These are phyloP conservation scores for Prochilodus magdalenae DNA, from an alignment of 2,113 vertebrate genomes.

Conservation along the genomic window DNA sequence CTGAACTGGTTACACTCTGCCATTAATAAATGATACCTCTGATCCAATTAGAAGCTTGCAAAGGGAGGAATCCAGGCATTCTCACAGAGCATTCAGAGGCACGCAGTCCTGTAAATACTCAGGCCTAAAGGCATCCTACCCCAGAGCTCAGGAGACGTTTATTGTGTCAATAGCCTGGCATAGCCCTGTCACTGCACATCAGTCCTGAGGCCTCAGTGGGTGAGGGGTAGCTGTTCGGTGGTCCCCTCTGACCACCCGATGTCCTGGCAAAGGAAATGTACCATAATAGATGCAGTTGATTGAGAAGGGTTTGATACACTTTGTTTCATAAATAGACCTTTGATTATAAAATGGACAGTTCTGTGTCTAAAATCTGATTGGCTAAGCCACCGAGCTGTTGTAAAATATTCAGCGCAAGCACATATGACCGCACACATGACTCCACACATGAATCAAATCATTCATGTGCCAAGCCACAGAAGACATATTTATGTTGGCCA, in stretches of 20 bases:
- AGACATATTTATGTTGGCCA: neutral
- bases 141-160: constrained; percentile 73
- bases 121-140: constrained; percentile 70
- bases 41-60: constrained; percentile 75
- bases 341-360: neutral
- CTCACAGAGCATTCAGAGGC: constrained; percentile 63
- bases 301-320: no score
- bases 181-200: constrained; percentile 79
- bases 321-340: neutral
- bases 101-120: constrained; percentile 76
- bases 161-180: constrained; percentile 79
- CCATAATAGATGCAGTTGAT: neutral
- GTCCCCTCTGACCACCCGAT: constrained; percentile 35
- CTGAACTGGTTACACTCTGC: constrained; percentile 66
- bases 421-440: neutral
- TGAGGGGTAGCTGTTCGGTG: constrained; percentile 12
- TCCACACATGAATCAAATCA: neutral
- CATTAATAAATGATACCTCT: constrained; percentile 79
- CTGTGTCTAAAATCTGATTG: neutral
- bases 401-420: neutral
- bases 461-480: neutral
- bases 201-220: constrained; percentile 69
- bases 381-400: neutral
- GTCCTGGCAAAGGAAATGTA: constrained; percentile 2
- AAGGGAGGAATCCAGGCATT: constrained; percentile 68